phyloP scores from a whole-genome alignment of 2,888 invertebrate genomes.

The Helobdella robusta region DNA sequence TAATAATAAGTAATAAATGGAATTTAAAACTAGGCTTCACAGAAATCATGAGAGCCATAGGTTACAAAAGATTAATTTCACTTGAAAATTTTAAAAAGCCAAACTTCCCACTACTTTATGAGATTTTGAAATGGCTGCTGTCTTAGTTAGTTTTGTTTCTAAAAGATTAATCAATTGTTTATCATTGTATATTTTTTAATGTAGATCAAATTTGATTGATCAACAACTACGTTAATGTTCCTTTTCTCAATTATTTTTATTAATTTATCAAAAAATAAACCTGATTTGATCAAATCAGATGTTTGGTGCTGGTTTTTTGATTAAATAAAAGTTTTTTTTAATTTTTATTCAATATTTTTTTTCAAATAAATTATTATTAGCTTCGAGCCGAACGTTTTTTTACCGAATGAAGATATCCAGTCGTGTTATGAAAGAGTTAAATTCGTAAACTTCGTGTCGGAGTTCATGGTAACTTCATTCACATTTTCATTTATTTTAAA shows the following conservation, averaged over 20 bases:
- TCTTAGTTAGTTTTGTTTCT: constrained; percentile 53
- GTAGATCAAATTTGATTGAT: too few relatives aligned
- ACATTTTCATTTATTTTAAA: not conserved
- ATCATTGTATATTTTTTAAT: too few relatives aligned
- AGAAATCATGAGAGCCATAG: constrained; percentile 82
- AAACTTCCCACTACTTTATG: constrained; percentile 82
- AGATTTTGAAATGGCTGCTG: constrained; percentile 81
- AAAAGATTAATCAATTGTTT: too few relatives aligned
- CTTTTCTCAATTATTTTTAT: too few relatives aligned
- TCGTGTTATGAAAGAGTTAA: constrained; percentile 53
- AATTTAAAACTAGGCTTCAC: constrained; percentile 87
- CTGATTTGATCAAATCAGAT: too few relatives aligned
- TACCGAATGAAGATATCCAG: not conserved
- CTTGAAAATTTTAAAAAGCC: constrained; percentile 81
- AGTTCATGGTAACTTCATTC: constrained; percentile 60
- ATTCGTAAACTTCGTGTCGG: constrained; percentile 73
- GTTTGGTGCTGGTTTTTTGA: not conserved
- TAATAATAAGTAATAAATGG: too few relatives aligned
- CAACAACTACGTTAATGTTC: too few relatives aligned
- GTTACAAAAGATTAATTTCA: constrained; percentile 81
- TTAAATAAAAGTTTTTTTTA: not conserved
- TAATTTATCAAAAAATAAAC: too few relatives aligned
- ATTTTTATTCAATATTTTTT: not conserved
- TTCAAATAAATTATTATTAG: not conserved
- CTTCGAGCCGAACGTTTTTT: not conserved